Evolutionary conservation across 2,797 vertebrate species (phyloP), one percentile per base, ranked within the genome.

Genomic region (Agapornis canus): DNA sequence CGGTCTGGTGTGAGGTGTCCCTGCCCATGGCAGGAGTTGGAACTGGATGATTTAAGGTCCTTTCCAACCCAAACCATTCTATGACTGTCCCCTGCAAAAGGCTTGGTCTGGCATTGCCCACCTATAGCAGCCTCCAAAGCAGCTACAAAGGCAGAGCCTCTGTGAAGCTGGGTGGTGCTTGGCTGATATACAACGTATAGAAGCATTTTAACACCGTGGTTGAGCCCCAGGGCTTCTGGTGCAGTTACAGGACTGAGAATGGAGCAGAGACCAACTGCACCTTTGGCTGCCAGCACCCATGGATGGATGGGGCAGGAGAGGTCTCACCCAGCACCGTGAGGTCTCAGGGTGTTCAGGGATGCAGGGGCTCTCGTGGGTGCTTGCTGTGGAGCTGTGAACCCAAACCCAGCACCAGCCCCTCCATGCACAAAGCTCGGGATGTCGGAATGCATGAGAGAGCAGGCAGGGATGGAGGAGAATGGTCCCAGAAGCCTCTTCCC

Each of bases 261-360:
- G 1, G 17, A 63, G 63, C 39, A 60, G 26, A 49, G 39, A 42
- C 17, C 84, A 59, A 48, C 43, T 17, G 76, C 1, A 19, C 31
- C 84, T 49, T 68, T 4, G 1, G 40, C 64, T 56, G n/a, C 43
- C 54, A 26, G 65, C 42, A 40, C 45, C 37, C n/a, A 15, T 0
- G 9, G 59, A 47, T 13, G 11, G 39, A 26, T 4, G 27, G 39
- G 48, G 27, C 5, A 13, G n/a, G 23, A 25, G 23, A 31, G 25
- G 16, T 17, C 23, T 9, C 6, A 3, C 13, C 31, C 3, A 0
- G 39, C 64, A 42, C 2, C 14, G 11, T 0, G 5, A 60, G 40
- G 12, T 37, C 37, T 32, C 0, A 1, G 40, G n/a, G 42, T 0
- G 3, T 5, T 8, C 35, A 6, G 11, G 61, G 52, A 35, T 13